phyloP scores from a whole-genome alignment of 1,140 invertebrate genomes.

The Diachasmimorpha longicaudata region DNA sequence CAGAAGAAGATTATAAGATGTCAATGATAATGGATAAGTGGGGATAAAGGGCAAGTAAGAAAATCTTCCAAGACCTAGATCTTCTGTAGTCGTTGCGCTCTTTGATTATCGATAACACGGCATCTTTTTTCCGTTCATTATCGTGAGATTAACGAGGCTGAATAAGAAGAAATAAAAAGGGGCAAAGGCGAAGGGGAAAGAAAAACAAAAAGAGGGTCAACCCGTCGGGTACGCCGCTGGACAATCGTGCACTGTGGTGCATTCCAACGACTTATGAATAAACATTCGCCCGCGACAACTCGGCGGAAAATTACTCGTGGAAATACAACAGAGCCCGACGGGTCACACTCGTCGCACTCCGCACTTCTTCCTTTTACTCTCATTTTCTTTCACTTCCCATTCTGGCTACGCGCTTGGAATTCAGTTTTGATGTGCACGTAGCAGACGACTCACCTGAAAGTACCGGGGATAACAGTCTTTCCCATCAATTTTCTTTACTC shows the following conservation, averaged over 20 bases:
- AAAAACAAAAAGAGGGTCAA: constrained; percentile 10
- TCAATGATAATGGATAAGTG: not conserved
- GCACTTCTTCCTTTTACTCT: constrained; percentile 21
- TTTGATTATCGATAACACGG: not conserved
- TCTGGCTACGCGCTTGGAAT: constrained; percentile 21
- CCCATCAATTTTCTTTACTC: constrained; percentile 12
- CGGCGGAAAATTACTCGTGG: constrained; percentile 50
- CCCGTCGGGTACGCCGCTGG: constrained; percentile 36
- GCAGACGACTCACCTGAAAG: constrained; percentile 11
- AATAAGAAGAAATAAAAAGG: constrained; percentile 11
- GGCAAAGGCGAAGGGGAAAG: constrained; percentile 22
- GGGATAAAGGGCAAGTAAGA: not conserved
- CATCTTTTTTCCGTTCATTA: constrained; percentile 30
- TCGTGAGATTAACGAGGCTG: constrained; percentile 34
- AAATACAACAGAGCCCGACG: constrained; percentile 37
- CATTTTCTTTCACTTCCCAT: not conserved
- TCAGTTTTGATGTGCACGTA: constrained; percentile 23
- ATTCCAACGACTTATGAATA: constrained; percentile 52
- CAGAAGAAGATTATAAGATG: not conserved
- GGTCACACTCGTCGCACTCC: constrained; percentile 16
- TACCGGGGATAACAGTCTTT: constrained; percentile 5
- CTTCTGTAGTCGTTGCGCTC: not conserved
- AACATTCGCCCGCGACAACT: constrained; percentile 48
- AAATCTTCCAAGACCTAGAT: not conserved
- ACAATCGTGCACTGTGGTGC: constrained; percentile 45